Conservation (phyloP, 2,797 vertebrate genomes). For the Prionace glauca region DNA sequence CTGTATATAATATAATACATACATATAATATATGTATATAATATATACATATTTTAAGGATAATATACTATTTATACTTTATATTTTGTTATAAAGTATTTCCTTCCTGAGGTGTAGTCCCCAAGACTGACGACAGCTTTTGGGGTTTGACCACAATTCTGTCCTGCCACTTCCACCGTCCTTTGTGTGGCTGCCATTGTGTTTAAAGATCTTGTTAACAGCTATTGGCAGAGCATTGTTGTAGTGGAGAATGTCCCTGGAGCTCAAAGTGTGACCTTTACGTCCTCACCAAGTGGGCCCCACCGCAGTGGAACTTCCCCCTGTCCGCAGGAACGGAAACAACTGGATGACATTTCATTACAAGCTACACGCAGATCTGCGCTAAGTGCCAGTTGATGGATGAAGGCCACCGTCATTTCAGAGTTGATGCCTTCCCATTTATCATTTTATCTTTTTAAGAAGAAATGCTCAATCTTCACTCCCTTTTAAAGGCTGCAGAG, state of each 20-base stretch:
- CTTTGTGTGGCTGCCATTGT: not conserved
- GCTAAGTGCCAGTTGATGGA: not conserved
- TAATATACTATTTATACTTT: too few species aligned
- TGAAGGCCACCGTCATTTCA: not conserved
- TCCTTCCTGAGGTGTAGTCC: not conserved
- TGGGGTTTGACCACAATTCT: not conserved
- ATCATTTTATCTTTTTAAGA: not conserved
- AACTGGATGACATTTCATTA: conserved; percentile 7
- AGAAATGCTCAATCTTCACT: not conserved
- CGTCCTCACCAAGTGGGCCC: not conserved
- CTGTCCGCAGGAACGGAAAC: not conserved
- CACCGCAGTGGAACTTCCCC: not conserved
- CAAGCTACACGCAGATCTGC: not conserved
- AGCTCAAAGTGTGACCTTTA: not conserved
- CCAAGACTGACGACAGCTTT: not conserved
- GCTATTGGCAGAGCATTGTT: not conserved
- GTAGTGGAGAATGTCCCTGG: not conserved
- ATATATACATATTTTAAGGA: too few species aligned
- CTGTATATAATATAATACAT: too few species aligned
- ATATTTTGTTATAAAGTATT: too few species aligned
- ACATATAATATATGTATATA: too few species aligned
- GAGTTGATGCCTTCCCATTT: not conserved
- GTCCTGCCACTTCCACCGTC: not conserved
- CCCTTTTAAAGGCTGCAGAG: not conserved
- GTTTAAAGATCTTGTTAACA: not conserved